These are phyloP conservation scores for Dendrocincla fuliginosa DNA, from an alignment of 2,797 vertebrate genomes.

Conservation along the genomic window DNA sequence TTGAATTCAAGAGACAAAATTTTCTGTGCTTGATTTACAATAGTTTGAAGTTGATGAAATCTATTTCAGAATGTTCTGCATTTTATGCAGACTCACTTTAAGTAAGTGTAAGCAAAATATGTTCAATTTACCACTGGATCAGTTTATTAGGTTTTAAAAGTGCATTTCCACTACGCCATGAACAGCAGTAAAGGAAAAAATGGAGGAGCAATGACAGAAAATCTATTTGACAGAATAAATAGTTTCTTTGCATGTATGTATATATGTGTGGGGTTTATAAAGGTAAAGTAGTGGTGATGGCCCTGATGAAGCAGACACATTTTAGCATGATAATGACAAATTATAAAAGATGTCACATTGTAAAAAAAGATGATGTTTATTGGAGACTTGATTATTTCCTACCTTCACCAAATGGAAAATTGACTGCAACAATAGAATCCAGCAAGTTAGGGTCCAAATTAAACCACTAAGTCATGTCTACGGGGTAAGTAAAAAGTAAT, in stretches of 20 bases:
- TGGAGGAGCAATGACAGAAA: constrained; percentile 61
- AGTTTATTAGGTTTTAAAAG: constrained; percentile 67
- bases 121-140: constrained; percentile 39
- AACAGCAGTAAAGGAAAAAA: constrained; percentile 12
- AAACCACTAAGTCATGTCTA: constrained; percentile 30
- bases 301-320: background rate
- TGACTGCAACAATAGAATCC: constrained; percentile 21
- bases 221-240: constrained; percentile 66
- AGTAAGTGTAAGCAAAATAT: constrained; percentile 1
- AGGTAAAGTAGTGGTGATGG: constrained; percentile 6
- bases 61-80: constrained; percentile 27
- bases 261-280: background rate
- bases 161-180: constrained; percentile 29
- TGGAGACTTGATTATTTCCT: constrained; percentile 62
- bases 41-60: constrained; percentile 44
- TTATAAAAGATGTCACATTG: constrained; percentile 38
- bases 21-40: constrained; percentile 34
- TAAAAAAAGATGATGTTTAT: constrained; percentile 26
- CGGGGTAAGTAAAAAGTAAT: constrained; percentile 33
- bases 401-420: constrained; percentile 35
- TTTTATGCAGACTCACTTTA: constrained; percentile 32
- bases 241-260: background rate
- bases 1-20: constrained; percentile 36
- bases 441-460: constrained; percentile 13
- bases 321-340: constrained; percentile 58